Conservation (phyloP, 2,797 vertebrate species). For the Acipenser oxyrinchus region DNA sequence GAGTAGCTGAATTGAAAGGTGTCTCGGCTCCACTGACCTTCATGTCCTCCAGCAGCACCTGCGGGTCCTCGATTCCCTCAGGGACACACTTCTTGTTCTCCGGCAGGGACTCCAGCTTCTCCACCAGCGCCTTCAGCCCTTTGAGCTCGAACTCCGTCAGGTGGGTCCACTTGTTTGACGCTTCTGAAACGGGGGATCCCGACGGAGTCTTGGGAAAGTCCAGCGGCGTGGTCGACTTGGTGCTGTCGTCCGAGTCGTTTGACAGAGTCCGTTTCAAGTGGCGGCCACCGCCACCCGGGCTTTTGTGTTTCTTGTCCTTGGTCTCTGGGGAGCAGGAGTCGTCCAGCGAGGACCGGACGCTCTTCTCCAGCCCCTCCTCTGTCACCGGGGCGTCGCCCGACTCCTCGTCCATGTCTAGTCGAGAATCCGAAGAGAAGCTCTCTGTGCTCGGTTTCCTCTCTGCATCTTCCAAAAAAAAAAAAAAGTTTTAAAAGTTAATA, state of each 20-base stretch:
- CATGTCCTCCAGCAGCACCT: slow-evolving; percentile 83
- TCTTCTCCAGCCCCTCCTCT: slow-evolving; percentile 59
- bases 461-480: slow-evolving; percentile 52
- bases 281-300: slow-evolving; percentile 42
- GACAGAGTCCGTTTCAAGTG: slow-evolving; percentile 71
- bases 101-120: slow-evolving; percentile 88
- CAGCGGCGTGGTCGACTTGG: slow-evolving; percentile 51
- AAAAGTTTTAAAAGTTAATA: not conserved
- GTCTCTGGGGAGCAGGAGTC: slow-evolving; percentile 59
- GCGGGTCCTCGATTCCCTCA: slow-evolving; percentile 79
- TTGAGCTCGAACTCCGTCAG: slow-evolving; percentile 88
- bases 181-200: slow-evolving; percentile 70
- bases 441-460: slow-evolving; percentile 72
- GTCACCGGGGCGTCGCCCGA: slow-evolving; percentile 64
- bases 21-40: slow-evolving; percentile 63
- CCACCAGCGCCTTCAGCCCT: slow-evolving; percentile 82
- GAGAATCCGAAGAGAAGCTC: slow-evolving; percentile 78
- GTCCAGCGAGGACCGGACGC: slow-evolving; percentile 44
- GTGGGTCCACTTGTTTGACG: slow-evolving; percentile 73
- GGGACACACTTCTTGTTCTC: slow-evolving; percentile 90
- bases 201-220: slow-evolving; percentile 78
- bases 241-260: slow-evolving; percentile 75
- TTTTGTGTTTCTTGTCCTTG: slow-evolving; percentile 51
- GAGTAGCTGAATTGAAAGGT: not conserved
- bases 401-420: slow-evolving; percentile 84